Evolutionary conservation across 2,888 invertebrate species (phyloP), one percentile per base, ranked within the genome.

Genomic region (Eledona agricola): DNA sequence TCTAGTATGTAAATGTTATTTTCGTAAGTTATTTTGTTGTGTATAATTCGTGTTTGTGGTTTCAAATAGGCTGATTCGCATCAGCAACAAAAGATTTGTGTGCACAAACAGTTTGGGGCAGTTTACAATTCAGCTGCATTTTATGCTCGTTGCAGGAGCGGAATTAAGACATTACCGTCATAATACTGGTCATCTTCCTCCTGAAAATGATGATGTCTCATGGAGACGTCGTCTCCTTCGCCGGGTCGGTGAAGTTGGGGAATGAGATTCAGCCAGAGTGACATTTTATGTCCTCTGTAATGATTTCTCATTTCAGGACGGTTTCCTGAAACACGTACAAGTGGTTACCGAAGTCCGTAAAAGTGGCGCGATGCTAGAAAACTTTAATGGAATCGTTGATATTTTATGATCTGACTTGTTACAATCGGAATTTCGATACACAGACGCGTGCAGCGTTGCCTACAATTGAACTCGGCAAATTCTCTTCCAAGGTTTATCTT

Each of bases 281-380:
- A 90, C 86, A 93, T 88, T 79, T 93, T 91, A 78, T 92, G 91
- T 0, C 92, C 91, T 11, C 92, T 83, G 78, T 93, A 93, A 78
- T 93, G 93, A 65, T 88, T 89, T 70, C 85, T 86, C 77, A 90
- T 85, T 61, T 87, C 85, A n/a, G 87, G 81, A 93, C 40, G 94
- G 94, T 71, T 51, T 43, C 51, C 51, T 51, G 51, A 9, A 51
- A 51, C 34, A 42, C 42, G 40, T 40, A 50, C 49, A 11, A 32
- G 16, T 32, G 37, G 47, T 47, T 46, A 46, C 35, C 23, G 7
- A 10, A 45, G 16, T 25, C 26, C 9, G 23, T 45, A 34, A 45
- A 45, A 34, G 7, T 43, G 25, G 22, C 29, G 20, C 31, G 31
- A 42, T 15, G 22, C 22, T 31, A 31, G 42, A 31, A 40, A 42